A percentile compares a stretch with the other conserved stretches of the same genome.
These are phyloP conservation scores for Athripsodes cinereus DNA, from an alignment of 2,888 invertebrate species.

Conservation along the genomic window DNA sequence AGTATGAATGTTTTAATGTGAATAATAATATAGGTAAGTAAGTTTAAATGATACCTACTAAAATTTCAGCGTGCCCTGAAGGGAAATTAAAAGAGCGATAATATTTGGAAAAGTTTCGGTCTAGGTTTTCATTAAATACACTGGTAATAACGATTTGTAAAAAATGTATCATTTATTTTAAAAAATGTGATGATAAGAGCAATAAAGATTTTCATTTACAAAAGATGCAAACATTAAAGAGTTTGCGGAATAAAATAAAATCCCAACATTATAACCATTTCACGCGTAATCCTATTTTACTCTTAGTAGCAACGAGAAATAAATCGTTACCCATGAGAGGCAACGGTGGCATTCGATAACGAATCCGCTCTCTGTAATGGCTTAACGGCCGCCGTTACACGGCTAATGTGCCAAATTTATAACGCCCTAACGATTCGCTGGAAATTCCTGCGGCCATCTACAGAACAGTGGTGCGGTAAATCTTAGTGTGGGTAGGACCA, in stretches of 20 bases:
- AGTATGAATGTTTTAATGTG: no score
- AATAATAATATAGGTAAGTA: no score
- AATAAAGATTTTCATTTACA: no score
- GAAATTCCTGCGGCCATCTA: constrained; percentile 18
- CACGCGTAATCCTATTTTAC: not conserved
- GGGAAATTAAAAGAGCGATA: no score
- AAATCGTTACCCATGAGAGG: not conserved
- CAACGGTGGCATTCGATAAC: constrained; percentile 16
- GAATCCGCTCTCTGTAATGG: constrained; percentile 22
- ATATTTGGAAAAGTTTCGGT: no score
- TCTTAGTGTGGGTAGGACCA: not conserved
- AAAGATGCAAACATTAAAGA: not conserved
- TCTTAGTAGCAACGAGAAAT: not conserved
- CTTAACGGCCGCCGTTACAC: constrained; percentile 26
- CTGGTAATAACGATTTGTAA: no score
- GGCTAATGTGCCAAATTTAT: constrained; percentile 28
- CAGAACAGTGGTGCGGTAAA: constrained; percentile 1
- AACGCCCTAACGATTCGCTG: constrained; percentile 23
- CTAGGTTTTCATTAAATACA: no score
- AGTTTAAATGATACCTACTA: no score
- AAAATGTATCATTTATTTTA: no score
- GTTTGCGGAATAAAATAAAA: not conserved
- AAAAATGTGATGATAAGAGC: no score
- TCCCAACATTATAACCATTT: not conserved
- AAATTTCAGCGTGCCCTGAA: no score